Conservation (phyloP, 2,888 invertebrate genomes). For the Tiliacea citrago region DNA sequence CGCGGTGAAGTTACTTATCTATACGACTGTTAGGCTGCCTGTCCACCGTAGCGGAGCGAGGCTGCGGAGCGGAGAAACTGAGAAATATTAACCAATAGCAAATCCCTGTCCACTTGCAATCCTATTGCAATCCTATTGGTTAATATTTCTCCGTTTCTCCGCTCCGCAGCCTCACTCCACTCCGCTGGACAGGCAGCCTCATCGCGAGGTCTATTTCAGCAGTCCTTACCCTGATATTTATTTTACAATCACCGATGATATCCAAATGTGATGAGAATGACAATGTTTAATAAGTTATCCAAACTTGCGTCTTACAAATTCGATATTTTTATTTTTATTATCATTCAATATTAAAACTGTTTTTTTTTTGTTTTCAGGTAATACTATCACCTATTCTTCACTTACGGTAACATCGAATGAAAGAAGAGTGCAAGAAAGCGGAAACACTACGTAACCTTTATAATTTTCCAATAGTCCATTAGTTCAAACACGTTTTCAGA, state of each 20-base stretch:
- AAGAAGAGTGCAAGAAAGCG: neutral
- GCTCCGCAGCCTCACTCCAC: no score
- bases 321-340: neutral
- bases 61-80: no score
- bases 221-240: neutral
- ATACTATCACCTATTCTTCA: neutral
- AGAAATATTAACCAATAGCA: no score
- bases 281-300: neutral
- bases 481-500: neutral
- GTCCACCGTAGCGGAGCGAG: no score
- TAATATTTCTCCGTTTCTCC: no score
- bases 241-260: neutral
- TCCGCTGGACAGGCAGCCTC: no score
- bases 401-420: neutral
- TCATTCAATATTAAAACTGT: neutral
- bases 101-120: no score
- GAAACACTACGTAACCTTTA: neutral
- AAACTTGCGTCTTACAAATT: neutral
- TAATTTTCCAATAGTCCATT: neutral
- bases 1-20: no score
- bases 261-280: neutral
- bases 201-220: neutral
- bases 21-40: no score
- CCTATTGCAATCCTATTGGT: no score
- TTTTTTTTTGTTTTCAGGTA: conserved; percentile 39